A percentile compares a stretch with the other conserved stretches of the same genome.
Conservation (phyloP, 1,140 invertebrate genomes). For the Ectropis grisescens region DNA sequence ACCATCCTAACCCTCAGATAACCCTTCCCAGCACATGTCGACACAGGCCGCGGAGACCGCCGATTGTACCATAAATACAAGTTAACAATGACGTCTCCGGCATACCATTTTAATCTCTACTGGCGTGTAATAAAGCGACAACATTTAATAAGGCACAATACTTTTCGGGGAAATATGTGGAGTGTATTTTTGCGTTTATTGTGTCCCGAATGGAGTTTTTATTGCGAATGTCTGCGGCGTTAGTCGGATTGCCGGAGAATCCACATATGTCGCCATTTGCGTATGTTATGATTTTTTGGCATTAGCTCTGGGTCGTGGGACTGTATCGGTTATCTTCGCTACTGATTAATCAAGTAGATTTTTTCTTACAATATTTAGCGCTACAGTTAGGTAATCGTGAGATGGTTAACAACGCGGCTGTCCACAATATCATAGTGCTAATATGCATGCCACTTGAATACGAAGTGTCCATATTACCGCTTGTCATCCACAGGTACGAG, state of each 20-base stretch:
- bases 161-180: constrained; percentile 15
- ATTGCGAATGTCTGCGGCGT: constrained; percentile 37
- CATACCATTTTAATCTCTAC: constrained; percentile 5
- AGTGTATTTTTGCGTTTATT: constrained; percentile 23
- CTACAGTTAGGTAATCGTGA: too few species aligned
- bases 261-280: constrained; percentile 44
- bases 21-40: constrained; percentile 53
- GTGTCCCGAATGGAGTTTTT: constrained; percentile 28
- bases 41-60: constrained; percentile 26
- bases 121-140: too few species aligned
- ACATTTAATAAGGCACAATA: constrained; percentile 1
- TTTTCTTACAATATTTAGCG: too few species aligned
- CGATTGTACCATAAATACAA: constrained; percentile 23
- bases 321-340: too few species aligned
- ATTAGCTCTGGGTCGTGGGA: too few species aligned
- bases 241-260: constrained; percentile 33
- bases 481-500: too few species aligned
- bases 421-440: too few species aligned
- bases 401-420: too few species aligned
- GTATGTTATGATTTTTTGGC: constrained; percentile 27
- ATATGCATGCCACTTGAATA: too few species aligned
- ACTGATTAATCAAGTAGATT: too few species aligned
- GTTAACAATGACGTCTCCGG: constrained; percentile 4
- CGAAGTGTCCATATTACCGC: too few species aligned
- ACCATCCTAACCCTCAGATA: constrained; percentile 42